Conservation (phyloP, 2,888 invertebrate species). For the Aphodius sticticus region DNA sequence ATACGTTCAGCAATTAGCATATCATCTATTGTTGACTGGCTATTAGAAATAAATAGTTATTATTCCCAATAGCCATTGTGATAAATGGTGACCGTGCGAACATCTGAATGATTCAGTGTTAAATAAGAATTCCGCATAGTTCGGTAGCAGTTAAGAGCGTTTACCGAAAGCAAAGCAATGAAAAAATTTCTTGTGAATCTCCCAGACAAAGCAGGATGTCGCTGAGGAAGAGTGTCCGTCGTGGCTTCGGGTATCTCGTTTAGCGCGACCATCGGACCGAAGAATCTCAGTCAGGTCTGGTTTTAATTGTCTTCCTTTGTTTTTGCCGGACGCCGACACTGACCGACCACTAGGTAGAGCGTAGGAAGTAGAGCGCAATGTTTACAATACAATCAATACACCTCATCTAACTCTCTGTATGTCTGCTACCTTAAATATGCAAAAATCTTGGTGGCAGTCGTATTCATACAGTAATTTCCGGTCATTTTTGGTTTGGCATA, state of each 20-base stretch:
- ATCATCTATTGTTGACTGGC: too few relatives aligned
- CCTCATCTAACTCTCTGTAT: not conserved
- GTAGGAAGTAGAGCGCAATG: not conserved
- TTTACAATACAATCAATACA: not conserved
- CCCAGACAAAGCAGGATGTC: not conserved
- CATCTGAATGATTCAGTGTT: not conserved
- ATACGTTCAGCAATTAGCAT: too few relatives aligned
- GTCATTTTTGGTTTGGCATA: too few relatives aligned
- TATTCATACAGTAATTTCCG: too few relatives aligned
- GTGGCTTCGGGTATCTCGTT: not conserved
- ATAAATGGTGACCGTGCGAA: not conserved
- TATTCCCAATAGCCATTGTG: too few relatives aligned
- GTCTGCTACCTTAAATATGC: not conserved
- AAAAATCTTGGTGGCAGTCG: too few relatives aligned
- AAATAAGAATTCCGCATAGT: not conserved
- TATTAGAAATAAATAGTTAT: too few relatives aligned
- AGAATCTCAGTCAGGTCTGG: not conserved
- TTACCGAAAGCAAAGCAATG: not conserved
- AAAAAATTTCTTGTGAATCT: not conserved
- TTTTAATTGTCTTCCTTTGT: slow-evolving; percentile 4
- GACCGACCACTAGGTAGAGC: not conserved
- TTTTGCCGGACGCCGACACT: not conserved
- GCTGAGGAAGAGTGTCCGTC: not conserved
- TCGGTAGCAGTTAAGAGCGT: not conserved
- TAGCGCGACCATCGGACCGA: not conserved